phyloP scores from a whole-genome alignment of 2,113 vertebrate species.

The Polypterus bichir region DNA sequence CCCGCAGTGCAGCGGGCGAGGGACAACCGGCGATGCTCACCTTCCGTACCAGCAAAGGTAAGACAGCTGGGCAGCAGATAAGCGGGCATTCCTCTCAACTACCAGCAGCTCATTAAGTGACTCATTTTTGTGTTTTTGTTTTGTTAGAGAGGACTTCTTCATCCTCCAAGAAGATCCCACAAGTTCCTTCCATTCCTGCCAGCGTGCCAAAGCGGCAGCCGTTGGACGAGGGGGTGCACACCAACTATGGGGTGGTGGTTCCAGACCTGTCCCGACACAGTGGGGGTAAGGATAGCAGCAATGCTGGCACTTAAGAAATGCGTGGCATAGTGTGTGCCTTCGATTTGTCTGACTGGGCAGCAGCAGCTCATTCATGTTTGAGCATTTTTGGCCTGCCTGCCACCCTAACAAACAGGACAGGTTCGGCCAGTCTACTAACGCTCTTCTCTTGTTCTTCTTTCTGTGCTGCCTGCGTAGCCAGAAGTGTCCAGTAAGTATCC shows the following conservation, averaged over 20 bases:
- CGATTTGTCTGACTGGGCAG: neutral
- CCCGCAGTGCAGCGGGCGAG: conserved; percentile 69
- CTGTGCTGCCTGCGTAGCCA: conserved; percentile 39
- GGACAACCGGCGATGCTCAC: conserved; percentile 95
- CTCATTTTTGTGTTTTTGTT: neutral
- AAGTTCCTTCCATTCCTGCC: conserved; percentile 42
- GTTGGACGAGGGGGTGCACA: conserved; percentile 52
- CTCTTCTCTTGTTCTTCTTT: conserved; percentile 21
- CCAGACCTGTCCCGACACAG: conserved; percentile 55
- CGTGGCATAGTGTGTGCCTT: fast-evolving
- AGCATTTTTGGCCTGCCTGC: too few relatives aligned
- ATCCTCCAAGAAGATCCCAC: conserved; percentile 59
- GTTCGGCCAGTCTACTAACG: too few relatives aligned
- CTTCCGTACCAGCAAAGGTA: conserved; percentile 91
- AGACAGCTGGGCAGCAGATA: conserved; percentile 16
- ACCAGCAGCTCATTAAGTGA: neutral
- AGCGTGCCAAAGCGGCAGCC: conserved; percentile 53
- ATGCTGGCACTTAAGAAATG: neutral
- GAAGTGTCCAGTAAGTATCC: conserved; percentile 50
- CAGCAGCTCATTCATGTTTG: too few relatives aligned
- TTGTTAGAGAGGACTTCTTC: conserved; percentile 58
- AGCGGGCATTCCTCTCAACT: too few relatives aligned
- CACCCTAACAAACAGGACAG: too few relatives aligned
- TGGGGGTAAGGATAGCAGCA: conserved; percentile 52
- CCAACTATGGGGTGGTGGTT: conserved; percentile 71